Evolutionary conservation across 2,113 vertebrate species (phyloP), one percentile per base, ranked within the genome.

Genomic region (Antigone vipio): DNA sequence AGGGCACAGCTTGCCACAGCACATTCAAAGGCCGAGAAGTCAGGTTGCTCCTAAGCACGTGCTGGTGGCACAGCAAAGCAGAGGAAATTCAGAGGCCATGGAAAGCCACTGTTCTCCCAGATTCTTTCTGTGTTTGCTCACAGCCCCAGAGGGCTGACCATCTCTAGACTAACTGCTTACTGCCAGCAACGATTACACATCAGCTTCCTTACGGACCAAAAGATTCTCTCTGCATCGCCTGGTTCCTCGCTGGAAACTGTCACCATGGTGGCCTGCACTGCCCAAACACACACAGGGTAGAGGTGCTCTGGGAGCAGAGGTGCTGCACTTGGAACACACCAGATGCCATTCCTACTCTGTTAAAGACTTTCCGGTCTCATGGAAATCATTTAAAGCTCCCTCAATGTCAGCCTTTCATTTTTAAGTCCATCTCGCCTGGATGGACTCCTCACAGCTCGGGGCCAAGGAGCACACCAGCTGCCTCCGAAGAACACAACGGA

Each of bases 371-470:
- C 23, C 1, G 9, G 26, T 10, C 40, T 59, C 4, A 2, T 3
- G 12, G 8, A 47, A 53, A 34, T 34, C 7, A n/a, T 26, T 53
- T 32, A 38, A 72, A 73, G 52, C 38, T 64, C 77, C 13, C 20
- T 82, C 35, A 27, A 11, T 18, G 17, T 19, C 30, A 50, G 6
- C n/a, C 24, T 60, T 60, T 66, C 12, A 0, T 27, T 72, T 79
- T 50, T 34, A 52, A 21, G 27, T 15, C 47, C 18, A 3, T 75
- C 47, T 79, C 4, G 8, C 34, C 29, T 35, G 72, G 60, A 32
- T 53, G 34, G 66, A 29, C 26, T 15, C 26, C 53, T 42, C 27
- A 19, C 27, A 19, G 29, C 30, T 62, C 0, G 0, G 9, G 5
- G 22, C 52, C 26, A 15, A 22, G 56, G 30, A 52, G 44, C 64